Conservation (phyloP, 1,140 invertebrate genomes). For the Drosophila micromelanica region DNA sequence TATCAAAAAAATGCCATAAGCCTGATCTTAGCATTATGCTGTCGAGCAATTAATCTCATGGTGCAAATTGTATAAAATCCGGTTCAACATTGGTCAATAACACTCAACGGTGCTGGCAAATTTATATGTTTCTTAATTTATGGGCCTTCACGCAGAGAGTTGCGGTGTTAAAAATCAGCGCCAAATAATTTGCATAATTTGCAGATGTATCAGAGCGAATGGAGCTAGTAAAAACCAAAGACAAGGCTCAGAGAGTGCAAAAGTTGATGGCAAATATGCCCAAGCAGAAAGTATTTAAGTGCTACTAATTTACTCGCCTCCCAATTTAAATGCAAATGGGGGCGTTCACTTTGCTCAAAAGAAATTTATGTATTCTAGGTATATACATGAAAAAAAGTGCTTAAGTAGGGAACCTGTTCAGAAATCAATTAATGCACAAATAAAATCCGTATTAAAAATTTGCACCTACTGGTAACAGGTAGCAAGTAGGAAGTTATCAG, state of each 20-base stretch:
- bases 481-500: constrained; percentile 32
- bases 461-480: constrained; percentile 28
- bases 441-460: constrained; percentile 57
- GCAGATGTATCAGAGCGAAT: constrained; percentile 68
- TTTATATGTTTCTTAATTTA: constrained; percentile 63
- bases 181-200: constrained; percentile 71
- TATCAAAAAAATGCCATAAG: constrained; percentile 55
- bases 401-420: constrained; percentile 20
- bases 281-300: constrained; percentile 43
- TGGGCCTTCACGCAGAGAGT: constrained; percentile 48
- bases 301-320: constrained; percentile 57
- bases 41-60: constrained; percentile 69
- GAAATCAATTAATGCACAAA: constrained; percentile 62
- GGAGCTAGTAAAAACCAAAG: constrained; percentile 26
- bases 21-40: constrained; percentile 53
- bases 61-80: constrained; percentile 56
- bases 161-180: constrained; percentile 57
- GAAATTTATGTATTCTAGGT: constrained; percentile 29
- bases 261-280: constrained; percentile 33
- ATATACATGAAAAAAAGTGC: constrained; percentile 15
- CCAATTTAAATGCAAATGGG: constrained; percentile 70
- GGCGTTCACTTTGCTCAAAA: constrained; percentile 36
- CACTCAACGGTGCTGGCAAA: constrained; percentile 25
- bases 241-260: constrained; percentile 24
- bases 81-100: constrained; percentile 46